Conservation (phyloP, 2,797 vertebrate species). For the Naso thynnoides region DNA sequence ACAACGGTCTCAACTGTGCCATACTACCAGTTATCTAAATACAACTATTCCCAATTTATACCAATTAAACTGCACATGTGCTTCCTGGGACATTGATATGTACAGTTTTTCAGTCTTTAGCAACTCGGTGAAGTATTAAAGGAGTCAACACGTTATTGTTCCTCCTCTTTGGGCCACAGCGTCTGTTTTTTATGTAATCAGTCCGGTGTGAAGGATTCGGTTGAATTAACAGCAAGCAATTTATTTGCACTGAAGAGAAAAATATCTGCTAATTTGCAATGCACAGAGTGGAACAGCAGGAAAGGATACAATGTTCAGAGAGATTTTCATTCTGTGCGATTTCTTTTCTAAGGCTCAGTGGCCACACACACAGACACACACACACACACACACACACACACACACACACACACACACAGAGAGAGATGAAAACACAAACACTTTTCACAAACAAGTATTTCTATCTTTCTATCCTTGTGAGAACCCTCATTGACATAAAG, state of each 20-base stretch:
- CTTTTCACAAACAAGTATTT: too few species aligned
- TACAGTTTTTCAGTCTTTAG: slow-evolving; percentile 17
- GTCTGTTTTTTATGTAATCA: slow-evolving; percentile 29
- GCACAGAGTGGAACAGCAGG: slow-evolving; percentile 26
- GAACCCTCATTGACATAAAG: too few species aligned
- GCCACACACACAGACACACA: background rate
- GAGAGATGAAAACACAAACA: too few species aligned
- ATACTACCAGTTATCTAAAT: background rate
- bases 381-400: background rate
- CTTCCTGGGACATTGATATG: slow-evolving; percentile 18
- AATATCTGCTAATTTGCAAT: slow-evolving; percentile 33
- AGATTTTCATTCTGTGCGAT: slow-evolving; percentile 32
- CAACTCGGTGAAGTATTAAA: slow-evolving; percentile 3
- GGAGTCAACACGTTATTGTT: slow-evolving; percentile 7
- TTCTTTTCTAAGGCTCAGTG: slow-evolving; percentile 15
- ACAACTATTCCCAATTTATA: slow-evolving; percentile 3
- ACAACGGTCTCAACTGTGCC: background rate
- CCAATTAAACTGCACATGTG: background rate
- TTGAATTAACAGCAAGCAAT: slow-evolving; percentile 26
- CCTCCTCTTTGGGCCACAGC: background rate
- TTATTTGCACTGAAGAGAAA: slow-evolving; percentile 19
- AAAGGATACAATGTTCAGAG: slow-evolving; percentile 9
- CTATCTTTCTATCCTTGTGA: too few species aligned
- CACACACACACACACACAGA: background rate
- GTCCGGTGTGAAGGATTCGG: slow-evolving; percentile 19